Evolutionary conservation across 2,113 vertebrate genomes (phyloP), one percentile per base, ranked within the genome.

Genomic region (Cebidichthys violaceus): DNA sequence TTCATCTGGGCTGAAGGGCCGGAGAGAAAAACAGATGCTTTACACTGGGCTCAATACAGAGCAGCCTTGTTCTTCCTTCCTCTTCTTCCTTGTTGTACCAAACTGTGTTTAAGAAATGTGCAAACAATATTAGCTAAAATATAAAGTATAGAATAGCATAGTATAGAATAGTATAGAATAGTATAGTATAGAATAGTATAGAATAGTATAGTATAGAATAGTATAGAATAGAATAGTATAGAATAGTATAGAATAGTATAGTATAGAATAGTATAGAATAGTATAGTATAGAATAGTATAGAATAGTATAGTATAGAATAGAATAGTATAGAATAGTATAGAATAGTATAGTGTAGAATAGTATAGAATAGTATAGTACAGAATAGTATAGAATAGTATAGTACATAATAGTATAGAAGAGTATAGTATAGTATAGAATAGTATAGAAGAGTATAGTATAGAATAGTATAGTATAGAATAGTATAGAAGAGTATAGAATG

Each of bases 1-100:
- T 97, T 98, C 96, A 99, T 96, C 93, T 98, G 97, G 17, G 96
- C 98, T 99, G 86, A 50, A 85, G 61, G 37, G 62, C 8, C 71
- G 62, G 67, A 70, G 33, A 91, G 69, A 77, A 37, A 82, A 84
- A 71, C 22, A 77, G 27, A 82, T 14, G 41, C 22, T 43, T 86
- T 57, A 88, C 17, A 76, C 31, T 70, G 43, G 57, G 84, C 9
- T 43, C 50, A 18, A 68, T 3, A 52, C 15, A 77, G 47, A 45
- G 27, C 43, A 67, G 52, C 65, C 2, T 55, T 74, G 64, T 75
- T n/a, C n/a, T n/a, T n/a, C n/a, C n/a, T n/a, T n/a, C n/a, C n/a
- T n/a, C n/a, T n/a, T n/a, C n/a, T n/a, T n/a, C n/a, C n/a, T n/a
- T n/a, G n/a, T n/a, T n/a, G n/a, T 55, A 24, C 43, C 55, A 71